These are phyloP conservation scores for Tetramorium bicarinatum DNA, from an alignment of 2,888 invertebrate species.

Conservation along the genomic window DNA sequence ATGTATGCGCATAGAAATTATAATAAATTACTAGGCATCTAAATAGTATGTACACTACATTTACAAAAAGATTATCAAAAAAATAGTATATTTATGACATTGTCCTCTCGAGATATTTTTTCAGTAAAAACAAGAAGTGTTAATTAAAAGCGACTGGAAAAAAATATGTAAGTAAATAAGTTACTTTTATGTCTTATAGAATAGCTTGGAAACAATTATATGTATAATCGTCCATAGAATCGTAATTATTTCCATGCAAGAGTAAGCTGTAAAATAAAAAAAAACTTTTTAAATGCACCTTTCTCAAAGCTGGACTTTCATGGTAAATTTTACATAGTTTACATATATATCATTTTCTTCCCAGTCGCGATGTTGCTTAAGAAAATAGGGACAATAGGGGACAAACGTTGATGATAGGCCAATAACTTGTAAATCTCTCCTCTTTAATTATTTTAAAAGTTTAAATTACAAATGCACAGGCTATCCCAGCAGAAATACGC, in stretches of 20 bases:
- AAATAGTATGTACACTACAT: slow-evolving; percentile 63
- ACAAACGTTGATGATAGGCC: not conserved
- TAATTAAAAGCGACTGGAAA: slow-evolving; percentile 26
- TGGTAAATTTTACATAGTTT: slow-evolving; percentile 21
- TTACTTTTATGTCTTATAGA: not conserved
- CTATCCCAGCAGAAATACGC: not conserved
- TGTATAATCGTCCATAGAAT: not conserved
- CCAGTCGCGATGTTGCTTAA: not conserved
- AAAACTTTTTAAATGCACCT: not conserved
- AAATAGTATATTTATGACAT: slow-evolving; percentile 36
- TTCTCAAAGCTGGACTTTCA: not conserved
- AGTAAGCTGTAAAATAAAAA: not conserved
- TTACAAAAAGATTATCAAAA: slow-evolving; percentile 56
- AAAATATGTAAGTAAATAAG: not conserved
- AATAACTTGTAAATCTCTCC: slow-evolving; percentile 11
- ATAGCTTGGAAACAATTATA: not conserved
- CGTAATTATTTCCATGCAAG: not conserved
- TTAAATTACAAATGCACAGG: not conserved
- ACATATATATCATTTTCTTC: not conserved
- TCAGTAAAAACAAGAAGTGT: slow-evolving; percentile 45
- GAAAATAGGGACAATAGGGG: not conserved
- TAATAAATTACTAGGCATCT: slow-evolving; percentile 71
- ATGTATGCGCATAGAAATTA: slow-evolving; percentile 36
- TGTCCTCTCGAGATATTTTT: slow-evolving; percentile 27
- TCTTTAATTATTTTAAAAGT: slow-evolving; percentile 1